A percentile compares a stretch with the other conserved stretches of the same genome.
phyloP scores from a whole-genome alignment of 2,113 vertebrate species.

The Seriola dumerili region DNA sequence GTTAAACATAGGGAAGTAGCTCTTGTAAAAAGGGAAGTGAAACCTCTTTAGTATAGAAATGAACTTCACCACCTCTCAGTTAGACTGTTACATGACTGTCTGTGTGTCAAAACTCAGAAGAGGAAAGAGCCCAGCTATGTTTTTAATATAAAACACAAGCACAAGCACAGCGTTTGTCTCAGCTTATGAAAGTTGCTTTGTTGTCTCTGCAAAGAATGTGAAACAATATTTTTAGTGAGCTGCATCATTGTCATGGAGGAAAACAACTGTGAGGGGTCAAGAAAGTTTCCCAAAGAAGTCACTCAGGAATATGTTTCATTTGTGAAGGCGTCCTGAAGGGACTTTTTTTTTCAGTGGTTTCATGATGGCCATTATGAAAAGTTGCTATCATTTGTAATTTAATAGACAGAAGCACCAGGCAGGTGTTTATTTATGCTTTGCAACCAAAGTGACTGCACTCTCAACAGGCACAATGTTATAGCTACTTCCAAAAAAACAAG shows the following conservation, averaged over 20 bases:
- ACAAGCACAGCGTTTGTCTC: background rate
- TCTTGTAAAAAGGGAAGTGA: conserved; percentile 66
- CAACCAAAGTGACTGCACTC: too few relatives aligned
- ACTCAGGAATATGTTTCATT: too few relatives aligned
- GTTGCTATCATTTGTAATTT: too few relatives aligned
- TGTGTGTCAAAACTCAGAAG: background rate
- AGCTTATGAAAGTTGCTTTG: background rate
- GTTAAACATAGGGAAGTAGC: conserved; percentile 61
- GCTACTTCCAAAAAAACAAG: too few relatives aligned
- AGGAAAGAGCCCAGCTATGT: background rate
- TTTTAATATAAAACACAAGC: background rate
- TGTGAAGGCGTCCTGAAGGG: too few relatives aligned
- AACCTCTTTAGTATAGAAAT: conserved; percentile 29
- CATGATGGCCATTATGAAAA: too few relatives aligned
- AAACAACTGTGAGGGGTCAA: background rate
- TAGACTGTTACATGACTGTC: background rate
- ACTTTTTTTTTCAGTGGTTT: too few relatives aligned
- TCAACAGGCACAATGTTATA: too few relatives aligned
- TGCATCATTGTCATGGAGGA: background rate
- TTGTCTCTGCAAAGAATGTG: background rate
- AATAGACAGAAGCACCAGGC: too few relatives aligned
- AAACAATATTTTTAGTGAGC: background rate
- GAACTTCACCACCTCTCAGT: conserved; percentile 15
- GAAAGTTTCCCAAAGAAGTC: too few relatives aligned
- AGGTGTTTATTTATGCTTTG: too few relatives aligned